Base-by-base conservation (phyloP, 2,888 invertebrate species). In the Trimorus sp. region DNA sequence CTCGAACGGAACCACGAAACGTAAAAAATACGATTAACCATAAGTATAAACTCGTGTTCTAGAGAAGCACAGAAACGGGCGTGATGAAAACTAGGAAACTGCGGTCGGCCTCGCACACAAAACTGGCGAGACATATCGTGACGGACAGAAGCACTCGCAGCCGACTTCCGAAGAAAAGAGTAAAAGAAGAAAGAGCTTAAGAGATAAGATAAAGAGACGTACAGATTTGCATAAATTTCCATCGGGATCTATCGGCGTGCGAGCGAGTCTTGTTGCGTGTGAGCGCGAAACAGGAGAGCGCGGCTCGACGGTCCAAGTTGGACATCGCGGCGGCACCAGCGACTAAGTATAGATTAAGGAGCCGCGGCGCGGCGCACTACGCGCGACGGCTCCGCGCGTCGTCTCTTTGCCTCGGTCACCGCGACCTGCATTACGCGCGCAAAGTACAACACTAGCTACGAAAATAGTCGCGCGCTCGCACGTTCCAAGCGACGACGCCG, bases 341-440 rank as follows among this genome's bases (percentile, higher is more conserved):
- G 42, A 76, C 76, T 76, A 76, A 76, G 77, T 77, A 15, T 77
- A 77, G 77, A 77, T 63, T 62, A 14, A 16, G 58, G 73, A 74
- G 73, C 48, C 56, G 73, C 65, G 63, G 56, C 54, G 78, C 78
- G 78, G n/a, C 69, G 69, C 49, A 60, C 65, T 65, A 66, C 71
- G 71, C 71, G 66, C 70, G 77, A 48, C 77, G 77, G 38, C 77
- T 70, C 70, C 15, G 58, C 51, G 4, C 26, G 26, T 63, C 49
- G 37, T 82, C 80, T 85, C 85, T 78, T 85, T 84, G 83, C 85
- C 86, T 87, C 87, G 85, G 83, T 86, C 88, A 89, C 88, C 88
- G 85, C 89, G 89, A 89, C 88, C 88, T 89, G 89, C 88, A 88
- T 89, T 89, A 89, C 88, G 87, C 78, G 66, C 84, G 76, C 82